phyloP scores from a whole-genome alignment of 2,797 vertebrate species.

The Poeciliopsis infans region DNA sequence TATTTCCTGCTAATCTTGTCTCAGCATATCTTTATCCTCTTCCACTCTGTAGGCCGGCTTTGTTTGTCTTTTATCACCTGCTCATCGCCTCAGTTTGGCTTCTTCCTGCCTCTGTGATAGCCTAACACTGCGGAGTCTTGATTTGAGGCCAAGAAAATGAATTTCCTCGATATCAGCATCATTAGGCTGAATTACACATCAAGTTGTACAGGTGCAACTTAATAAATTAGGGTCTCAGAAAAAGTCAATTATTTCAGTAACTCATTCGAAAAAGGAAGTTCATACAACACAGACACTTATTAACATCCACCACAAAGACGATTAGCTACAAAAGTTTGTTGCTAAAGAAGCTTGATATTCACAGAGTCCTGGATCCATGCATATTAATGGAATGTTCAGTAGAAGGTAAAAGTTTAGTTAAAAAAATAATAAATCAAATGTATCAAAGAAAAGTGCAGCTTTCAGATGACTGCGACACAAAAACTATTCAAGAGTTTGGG shows the following conservation, averaged over 20 bases:
- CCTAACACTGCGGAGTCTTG: constrained; percentile 35
- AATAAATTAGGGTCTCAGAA: background rate
- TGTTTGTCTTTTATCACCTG: constrained; percentile 67
- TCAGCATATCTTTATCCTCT: constrained; percentile 74
- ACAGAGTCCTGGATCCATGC: background rate
- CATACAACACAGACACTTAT: background rate
- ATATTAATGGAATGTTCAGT: background rate
- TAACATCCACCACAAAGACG: background rate
- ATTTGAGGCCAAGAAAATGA: constrained; percentile 32
- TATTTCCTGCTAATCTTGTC: constrained; percentile 78
- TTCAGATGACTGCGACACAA: background rate
- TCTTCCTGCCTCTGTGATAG: constrained; percentile 51
- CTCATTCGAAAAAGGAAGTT: background rate
- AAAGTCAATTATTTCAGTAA: background rate
- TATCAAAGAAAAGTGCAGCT: background rate
- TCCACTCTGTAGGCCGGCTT: constrained; percentile 66
- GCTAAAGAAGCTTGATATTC: background rate
- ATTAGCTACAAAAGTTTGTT: background rate
- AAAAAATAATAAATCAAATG: background rate
- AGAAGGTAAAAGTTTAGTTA: background rate
- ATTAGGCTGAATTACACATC: background rate
- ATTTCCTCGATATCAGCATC: constrained; percentile 14
- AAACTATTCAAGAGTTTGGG: background rate
- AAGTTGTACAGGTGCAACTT: background rate
- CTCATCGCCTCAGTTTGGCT: constrained; percentile 52